Evolutionary conservation across 2,888 invertebrate species (phyloP).

Genomic region (Girardia tigrina): DNA sequence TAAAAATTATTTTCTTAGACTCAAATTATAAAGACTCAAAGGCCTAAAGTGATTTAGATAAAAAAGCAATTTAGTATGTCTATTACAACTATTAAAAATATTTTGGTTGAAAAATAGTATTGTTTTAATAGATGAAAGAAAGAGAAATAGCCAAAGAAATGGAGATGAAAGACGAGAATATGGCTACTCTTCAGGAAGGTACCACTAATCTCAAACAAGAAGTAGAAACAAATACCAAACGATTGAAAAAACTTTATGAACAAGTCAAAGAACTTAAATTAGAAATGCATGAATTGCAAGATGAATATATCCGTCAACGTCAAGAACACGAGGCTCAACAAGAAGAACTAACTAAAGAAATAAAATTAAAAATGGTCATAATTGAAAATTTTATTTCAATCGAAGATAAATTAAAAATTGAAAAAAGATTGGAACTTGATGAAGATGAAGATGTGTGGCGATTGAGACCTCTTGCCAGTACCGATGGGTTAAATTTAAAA

Average conservation of each 20-base stretch:
- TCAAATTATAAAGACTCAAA: no score
- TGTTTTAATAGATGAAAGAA: conserved; percentile 32
- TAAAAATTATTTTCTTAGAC: no score
- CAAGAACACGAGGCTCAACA: conserved; percentile 78
- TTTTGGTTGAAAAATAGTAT: no score
- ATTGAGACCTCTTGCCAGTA: conserved; percentile 46
- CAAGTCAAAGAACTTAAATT: conserved; percentile 36
- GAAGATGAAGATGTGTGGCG: conserved; percentile 70
- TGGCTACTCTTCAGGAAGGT: conserved; percentile 73
- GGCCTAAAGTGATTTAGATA: no score
- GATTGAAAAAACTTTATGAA: conserved; percentile 61
- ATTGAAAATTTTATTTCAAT: conserved; percentile 51
- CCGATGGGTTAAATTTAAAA: not conserved
- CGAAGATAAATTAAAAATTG: conserved; percentile 64
- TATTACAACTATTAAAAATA: no score
- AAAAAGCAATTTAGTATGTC: no score
- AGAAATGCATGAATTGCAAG: conserved; percentile 49
- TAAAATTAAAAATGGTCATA: conserved; percentile 60
- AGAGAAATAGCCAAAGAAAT: conserved; percentile 55
- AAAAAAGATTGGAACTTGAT: conserved; percentile 63
- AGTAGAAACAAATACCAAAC: conserved; percentile 84
- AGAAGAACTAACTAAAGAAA: conserved; percentile 72
- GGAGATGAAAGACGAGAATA: conserved; percentile 80
- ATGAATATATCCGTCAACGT: conserved; percentile 76
- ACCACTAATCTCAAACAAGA: conserved; percentile 83